These are phyloP conservation scores for Butorides virescens DNA, from an alignment of 2,113 vertebrate species.

Conservation along the genomic window DNA sequence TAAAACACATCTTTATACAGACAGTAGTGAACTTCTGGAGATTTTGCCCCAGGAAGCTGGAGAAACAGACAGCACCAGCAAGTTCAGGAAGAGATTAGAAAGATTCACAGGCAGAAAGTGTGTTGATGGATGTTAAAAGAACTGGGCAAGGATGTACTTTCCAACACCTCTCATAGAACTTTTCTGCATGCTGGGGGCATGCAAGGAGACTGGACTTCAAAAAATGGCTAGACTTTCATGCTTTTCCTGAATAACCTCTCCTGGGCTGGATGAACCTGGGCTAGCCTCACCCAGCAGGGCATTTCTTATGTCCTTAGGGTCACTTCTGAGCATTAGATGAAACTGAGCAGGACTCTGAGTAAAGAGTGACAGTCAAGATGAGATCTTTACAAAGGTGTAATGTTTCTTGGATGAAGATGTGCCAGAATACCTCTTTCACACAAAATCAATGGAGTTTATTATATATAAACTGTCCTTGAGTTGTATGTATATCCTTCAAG, in stretches of 20 bases:
- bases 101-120: background rate
- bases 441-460: background rate
- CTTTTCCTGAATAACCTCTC: background rate
- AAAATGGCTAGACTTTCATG: background rate
- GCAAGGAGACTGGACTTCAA: background rate
- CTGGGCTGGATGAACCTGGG: background rate
- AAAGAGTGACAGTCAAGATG: background rate
- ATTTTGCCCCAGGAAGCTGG: background rate
- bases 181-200: background rate
- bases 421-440: background rate
- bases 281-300: background rate
- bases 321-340: background rate
- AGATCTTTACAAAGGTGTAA: background rate
- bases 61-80: background rate
- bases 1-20: background rate
- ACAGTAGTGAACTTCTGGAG: background rate
- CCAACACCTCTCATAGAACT: background rate
- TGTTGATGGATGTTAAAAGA: background rate
- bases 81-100: background rate
- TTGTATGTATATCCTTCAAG: background rate
- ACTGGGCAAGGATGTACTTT: background rate
- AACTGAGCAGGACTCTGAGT: background rate
- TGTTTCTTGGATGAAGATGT: background rate
- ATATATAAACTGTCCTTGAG: background rate
- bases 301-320: background rate